These are phyloP conservation scores for Pogonocichla stellata DNA, from an alignment of 2,113 vertebrate genomes.

Conservation along the genomic window DNA sequence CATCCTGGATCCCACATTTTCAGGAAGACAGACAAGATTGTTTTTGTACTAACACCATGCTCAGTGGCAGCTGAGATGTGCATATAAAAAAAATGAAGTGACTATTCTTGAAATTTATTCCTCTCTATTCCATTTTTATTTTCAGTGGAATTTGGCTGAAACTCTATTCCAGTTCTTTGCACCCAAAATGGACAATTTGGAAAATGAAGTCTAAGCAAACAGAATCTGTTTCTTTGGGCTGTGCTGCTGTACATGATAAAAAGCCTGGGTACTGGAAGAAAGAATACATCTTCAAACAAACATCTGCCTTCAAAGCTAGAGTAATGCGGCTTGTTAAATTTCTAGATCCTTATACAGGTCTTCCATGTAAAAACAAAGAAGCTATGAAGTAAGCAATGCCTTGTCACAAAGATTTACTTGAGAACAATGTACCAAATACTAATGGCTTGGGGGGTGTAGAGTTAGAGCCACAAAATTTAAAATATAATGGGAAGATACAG, in stretches of 20 bases:
- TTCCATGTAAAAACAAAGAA: constrained; percentile 77
- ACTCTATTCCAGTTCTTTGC: constrained; percentile 70
- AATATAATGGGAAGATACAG: not conserved
- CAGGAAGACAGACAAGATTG: not conserved
- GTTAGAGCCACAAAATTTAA: not conserved
- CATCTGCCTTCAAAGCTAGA: constrained; percentile 52
- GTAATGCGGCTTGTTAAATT: constrained; percentile 69
- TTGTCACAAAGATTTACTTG: not conserved
- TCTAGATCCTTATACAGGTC: constrained; percentile 78
- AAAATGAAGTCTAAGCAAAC: constrained; percentile 29
- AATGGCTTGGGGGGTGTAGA: not conserved
- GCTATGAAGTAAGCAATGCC: constrained; percentile 65
- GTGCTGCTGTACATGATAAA: constrained; percentile 40
- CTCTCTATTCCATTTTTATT: not conserved
- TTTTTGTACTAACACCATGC: not conserved
- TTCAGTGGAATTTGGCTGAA: constrained; percentile 82
- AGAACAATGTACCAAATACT: not conserved
- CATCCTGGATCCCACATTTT: not conserved
- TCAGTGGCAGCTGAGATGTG: not conserved
- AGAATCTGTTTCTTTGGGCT: constrained; percentile 11
- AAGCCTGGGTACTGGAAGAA: constrained; percentile 84
- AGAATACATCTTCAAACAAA: constrained; percentile 75
- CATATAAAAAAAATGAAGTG: not conserved
- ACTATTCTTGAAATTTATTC: not conserved
- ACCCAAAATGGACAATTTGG: constrained; percentile 48